A percentile compares a stretch with the other conserved stretches of the same genome.
phyloP scores from a whole-genome alignment of 2,888 invertebrate species.

The Drosophila kuntzei region DNA sequence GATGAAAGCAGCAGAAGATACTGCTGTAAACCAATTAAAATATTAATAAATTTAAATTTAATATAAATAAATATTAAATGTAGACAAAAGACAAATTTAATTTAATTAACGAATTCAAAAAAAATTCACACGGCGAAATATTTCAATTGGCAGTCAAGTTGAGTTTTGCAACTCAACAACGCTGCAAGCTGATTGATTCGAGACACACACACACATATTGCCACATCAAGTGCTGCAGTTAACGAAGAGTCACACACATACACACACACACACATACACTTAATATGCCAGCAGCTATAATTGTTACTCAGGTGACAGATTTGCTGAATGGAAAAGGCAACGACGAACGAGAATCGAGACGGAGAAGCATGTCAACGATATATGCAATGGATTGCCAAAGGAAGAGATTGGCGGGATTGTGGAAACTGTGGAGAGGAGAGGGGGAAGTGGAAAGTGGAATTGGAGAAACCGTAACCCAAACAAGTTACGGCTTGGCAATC shows the following conservation, averaged over 20 bases:
- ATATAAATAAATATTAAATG: background rate
- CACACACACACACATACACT: slow-evolving; percentile 62
- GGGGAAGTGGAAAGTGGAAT: background rate
- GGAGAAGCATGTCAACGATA: slow-evolving; percentile 57
- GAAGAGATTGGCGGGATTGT: background rate
- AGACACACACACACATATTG: slow-evolving; percentile 22
- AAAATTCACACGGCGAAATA: slow-evolving; percentile 11
- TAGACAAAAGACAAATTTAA: slow-evolving; percentile 27
- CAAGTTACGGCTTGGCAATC: slow-evolving; percentile 58
- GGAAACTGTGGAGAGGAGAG: background rate
- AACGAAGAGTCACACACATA: slow-evolving; percentile 55
- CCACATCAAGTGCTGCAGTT: slow-evolving; percentile 61
- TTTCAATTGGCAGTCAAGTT: slow-evolving; percentile 61
- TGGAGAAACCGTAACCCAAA: slow-evolving; percentile 48
- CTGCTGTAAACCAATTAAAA: slow-evolving; percentile 5
- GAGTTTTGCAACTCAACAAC: slow-evolving; percentile 49
- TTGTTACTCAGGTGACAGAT: slow-evolving; percentile 83
- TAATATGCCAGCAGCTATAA: slow-evolving; percentile 81
- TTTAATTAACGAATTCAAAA: slow-evolving; percentile 5
- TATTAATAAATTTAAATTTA: slow-evolving; percentile 14
- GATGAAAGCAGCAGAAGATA: background rate
- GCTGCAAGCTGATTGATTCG: slow-evolving; percentile 70
- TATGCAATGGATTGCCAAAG: slow-evolving; percentile 25
- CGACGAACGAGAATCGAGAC: slow-evolving; percentile 19
- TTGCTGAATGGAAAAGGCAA: slow-evolving; percentile 76